These are phyloP conservation scores for Ascidia mentula DNA, from an alignment of 23 tunicate species.

Conservation along the genomic window DNA sequence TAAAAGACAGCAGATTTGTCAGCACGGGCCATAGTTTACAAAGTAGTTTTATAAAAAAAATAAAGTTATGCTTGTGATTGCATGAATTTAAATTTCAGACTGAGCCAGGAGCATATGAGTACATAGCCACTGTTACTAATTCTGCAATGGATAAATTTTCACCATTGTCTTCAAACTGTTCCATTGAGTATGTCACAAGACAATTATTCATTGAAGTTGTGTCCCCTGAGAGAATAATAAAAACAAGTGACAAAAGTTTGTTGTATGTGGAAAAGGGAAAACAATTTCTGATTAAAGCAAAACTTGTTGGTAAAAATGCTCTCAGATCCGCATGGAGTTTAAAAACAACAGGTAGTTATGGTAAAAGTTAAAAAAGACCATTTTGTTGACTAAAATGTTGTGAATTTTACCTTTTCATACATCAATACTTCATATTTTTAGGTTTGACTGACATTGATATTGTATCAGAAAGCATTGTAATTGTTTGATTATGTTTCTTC, in stretches of 20 bases:
- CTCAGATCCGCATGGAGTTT: neutral
- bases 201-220: no score
- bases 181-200: neutral
- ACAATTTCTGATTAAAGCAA: neutral
- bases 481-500: no score
- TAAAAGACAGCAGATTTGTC: no score
- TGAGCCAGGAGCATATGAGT: neutral
- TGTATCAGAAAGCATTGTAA: no score
- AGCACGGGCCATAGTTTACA: neutral
- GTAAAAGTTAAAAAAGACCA: no score
- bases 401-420: no score
- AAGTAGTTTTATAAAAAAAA: neutral
- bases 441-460: no score
- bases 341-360: neutral
- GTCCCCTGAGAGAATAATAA: neutral
- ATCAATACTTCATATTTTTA: no score
- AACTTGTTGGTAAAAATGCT: neutral
- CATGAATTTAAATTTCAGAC: neutral
- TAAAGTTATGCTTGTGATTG: neutral
- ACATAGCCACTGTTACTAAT: neutral
- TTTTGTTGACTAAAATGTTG: no score
- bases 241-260: neutral
- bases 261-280: neutral
- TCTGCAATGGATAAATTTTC: neutral
- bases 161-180: neutral